These are phyloP conservation scores for Drosophila melanica DNA, from an alignment of 1,140 invertebrate genomes.

Conservation along the genomic window DNA sequence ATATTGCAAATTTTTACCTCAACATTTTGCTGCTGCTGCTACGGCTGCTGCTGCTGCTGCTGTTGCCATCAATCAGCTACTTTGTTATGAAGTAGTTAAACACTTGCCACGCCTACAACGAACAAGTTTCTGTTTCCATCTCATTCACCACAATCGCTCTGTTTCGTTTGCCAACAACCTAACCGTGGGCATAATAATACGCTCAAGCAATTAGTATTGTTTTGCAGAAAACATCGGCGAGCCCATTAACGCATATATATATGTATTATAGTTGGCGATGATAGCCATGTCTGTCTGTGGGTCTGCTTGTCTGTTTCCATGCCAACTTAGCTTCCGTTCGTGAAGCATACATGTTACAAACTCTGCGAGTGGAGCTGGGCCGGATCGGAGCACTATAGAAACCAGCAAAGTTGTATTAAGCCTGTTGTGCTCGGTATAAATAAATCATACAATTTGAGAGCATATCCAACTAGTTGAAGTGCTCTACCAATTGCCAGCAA, in stretches of 20 bases:
- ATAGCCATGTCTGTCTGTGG: too few species aligned
- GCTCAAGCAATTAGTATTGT: neutral
- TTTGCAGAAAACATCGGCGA: too few species aligned
- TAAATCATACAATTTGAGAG: too few species aligned
- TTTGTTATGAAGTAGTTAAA: conserved; percentile 31
- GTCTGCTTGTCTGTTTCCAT: neutral
- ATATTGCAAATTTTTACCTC: conserved; percentile 53
- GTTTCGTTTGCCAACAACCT: neutral
- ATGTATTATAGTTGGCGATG: too few species aligned
- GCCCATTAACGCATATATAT: too few species aligned
- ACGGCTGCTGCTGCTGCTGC: neutral
- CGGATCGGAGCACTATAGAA: too few species aligned
- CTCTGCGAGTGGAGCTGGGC: too few species aligned
- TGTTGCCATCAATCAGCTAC: conserved; percentile 22
- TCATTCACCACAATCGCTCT: neutral
- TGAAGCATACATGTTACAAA: neutral
- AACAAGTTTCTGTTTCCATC: neutral
- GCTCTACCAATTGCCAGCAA: neutral
- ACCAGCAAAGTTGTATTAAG: too few species aligned
- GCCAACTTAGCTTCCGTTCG: neutral
- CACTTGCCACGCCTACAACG: conserved; percentile 21
- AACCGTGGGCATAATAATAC: conserved; percentile 1
- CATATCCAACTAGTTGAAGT: neutral
- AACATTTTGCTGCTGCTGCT: conserved; percentile 1
- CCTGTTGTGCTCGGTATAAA: too few species aligned